These are phyloP conservation scores for Cryptotis parvus DNA, from an alignment of 2,113 vertebrate species.

Conservation along the genomic window DNA sequence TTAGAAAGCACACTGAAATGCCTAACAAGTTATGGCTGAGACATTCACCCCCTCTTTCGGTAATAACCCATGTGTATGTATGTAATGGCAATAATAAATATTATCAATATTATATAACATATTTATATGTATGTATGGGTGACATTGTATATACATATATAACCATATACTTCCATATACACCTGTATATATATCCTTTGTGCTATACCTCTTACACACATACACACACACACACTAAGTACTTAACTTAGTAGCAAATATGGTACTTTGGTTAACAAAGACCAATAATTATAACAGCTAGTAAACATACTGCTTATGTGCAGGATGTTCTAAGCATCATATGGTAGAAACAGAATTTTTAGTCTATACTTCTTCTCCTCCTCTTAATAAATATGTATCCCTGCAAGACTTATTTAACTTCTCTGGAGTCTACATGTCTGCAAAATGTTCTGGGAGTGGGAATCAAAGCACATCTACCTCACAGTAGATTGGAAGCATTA, in stretches of 20 bases:
- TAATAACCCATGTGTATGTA: too few relatives aligned
- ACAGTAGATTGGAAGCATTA: constrained; percentile 38
- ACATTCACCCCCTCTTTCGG: neutral
- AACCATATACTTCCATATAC: too few relatives aligned
- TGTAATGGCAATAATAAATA: too few relatives aligned
- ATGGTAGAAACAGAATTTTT: constrained; percentile 65
- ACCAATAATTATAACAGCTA: constrained; percentile 50
- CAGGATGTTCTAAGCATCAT: constrained; percentile 60
- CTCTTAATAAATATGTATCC: constrained; percentile 49
- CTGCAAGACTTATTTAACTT: constrained; percentile 65
- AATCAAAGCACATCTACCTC: constrained; percentile 66
- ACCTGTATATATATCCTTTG: too few relatives aligned
- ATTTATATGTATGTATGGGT: too few relatives aligned
- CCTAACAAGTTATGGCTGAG: neutral
- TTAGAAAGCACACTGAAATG: constrained; percentile 4
- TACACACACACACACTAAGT: too few relatives aligned
- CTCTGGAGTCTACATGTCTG: constrained; percentile 45
- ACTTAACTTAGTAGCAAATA: constrained; percentile 46
- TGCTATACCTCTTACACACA: too few relatives aligned
- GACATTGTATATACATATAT: too few relatives aligned
- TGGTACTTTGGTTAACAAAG: constrained; percentile 47
- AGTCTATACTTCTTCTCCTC: constrained; percentile 63
- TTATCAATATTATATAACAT: too few relatives aligned
- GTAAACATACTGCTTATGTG: constrained; percentile 55
- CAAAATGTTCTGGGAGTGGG: constrained; percentile 58